These are phyloP conservation scores for Netelia inedita DNA, from an alignment of 2,888 invertebrate species.

Conservation along the genomic window DNA sequence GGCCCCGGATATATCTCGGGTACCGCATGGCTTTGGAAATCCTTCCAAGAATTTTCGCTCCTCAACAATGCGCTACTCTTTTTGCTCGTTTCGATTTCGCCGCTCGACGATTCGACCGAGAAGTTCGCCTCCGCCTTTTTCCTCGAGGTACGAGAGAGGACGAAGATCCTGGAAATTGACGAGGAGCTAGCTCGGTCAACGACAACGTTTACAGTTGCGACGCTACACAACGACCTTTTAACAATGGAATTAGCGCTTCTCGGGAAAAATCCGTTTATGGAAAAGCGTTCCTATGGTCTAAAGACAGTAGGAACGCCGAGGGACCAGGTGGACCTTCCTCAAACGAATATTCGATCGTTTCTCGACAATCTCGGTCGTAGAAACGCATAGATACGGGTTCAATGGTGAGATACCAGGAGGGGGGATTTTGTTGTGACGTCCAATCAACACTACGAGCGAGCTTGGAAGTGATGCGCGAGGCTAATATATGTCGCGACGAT, in stretches of 20 bases:
- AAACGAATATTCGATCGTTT: conserved; percentile 10
- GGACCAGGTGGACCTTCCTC: conserved; percentile 57
- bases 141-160: conserved; percentile 1
- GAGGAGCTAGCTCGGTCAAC: not conserved
- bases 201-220: conserved; percentile 31
- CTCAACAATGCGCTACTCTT: conserved; percentile 64
- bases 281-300: too few species aligned
- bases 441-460: conserved; percentile 69
- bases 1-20: conserved; percentile 53
- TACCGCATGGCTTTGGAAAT: conserved; percentile 75
- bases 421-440: conserved; percentile 73
- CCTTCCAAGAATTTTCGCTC: conserved; percentile 82
- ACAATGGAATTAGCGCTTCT: conserved; percentile 82
- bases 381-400: not conserved
- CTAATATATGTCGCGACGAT: conserved; percentile 41
- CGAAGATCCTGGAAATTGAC: not conserved
- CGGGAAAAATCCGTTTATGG: conserved; percentile 81
- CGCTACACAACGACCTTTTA: conserved; percentile 54
- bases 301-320: conserved; percentile 36
- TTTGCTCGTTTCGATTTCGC: conserved; percentile 17
- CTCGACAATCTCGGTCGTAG: not conserved
- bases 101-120: not conserved
- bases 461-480: conserved; percentile 24
- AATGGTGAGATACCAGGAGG: not conserved
- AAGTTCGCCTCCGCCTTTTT: not conserved